Percentiles rank a stretch among this genome's conserved stretches.
Conservation (phyloP, 2,888 invertebrate species). For the Andrena marginata region DNA sequence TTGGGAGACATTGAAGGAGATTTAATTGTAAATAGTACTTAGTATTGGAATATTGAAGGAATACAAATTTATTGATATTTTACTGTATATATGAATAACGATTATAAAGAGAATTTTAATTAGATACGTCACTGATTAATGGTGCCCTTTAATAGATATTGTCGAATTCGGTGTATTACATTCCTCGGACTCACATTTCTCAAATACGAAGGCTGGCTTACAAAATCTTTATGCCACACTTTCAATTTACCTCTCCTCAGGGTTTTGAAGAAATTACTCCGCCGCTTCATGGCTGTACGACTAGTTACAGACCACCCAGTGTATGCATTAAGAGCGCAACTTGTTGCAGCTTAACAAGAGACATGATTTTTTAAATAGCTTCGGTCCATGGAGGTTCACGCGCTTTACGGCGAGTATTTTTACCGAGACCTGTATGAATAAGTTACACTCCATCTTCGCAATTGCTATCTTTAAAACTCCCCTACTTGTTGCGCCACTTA, state of each 20-base stretch:
- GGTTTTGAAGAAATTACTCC: neutral
- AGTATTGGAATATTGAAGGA: too few relatives aligned
- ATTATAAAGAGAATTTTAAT: too few relatives aligned
- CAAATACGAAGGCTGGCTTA: too few relatives aligned
- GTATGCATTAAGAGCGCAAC: conserved; percentile 1
- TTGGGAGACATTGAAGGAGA: too few relatives aligned
- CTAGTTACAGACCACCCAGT: neutral
- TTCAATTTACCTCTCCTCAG: too few relatives aligned
- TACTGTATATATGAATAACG: neutral
- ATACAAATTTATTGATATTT: neutral
- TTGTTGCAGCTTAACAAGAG: conserved; percentile 1
- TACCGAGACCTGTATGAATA: neutral
- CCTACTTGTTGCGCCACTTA: conserved; percentile 54
- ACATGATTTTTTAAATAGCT: neutral
- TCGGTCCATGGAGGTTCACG: neutral
- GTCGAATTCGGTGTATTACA: neutral
- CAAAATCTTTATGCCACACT: too few relatives aligned
- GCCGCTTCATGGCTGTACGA: neutral
- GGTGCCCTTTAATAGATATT: too few relatives aligned
- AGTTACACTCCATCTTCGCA: conserved; percentile 17
- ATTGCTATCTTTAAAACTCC: conserved; percentile 36
- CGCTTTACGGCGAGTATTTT: neutral
- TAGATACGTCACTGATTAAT: too few relatives aligned
- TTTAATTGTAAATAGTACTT: too few relatives aligned
- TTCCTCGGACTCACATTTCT: neutral